Conservation (phyloP, 2,888 invertebrate genomes). For the Calameuta pallipes region DNA sequence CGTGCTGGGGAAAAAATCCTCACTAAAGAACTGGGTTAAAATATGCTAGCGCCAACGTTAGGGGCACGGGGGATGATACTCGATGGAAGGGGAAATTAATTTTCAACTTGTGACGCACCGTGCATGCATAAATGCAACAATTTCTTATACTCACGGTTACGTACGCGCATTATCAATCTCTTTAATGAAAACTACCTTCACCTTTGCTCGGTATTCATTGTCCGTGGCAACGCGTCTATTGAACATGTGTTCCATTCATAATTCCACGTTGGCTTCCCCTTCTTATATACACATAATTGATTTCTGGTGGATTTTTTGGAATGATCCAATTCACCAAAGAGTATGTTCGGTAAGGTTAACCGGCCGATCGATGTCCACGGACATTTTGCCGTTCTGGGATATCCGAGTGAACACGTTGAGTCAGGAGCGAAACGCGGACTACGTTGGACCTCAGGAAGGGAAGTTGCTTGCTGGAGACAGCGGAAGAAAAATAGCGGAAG, state of each 20-base stretch:
- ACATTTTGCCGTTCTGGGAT: constrained; percentile 24
- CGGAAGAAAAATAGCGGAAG: constrained; percentile 73
- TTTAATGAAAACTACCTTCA: background rate
- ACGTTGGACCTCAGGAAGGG: constrained; percentile 45
- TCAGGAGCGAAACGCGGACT: constrained; percentile 16
- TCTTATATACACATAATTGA: background rate
- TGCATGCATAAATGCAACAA: constrained; percentile 60
- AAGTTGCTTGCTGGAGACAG: constrained; percentile 70
- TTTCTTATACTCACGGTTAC: constrained; percentile 35
- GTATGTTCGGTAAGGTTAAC: background rate
- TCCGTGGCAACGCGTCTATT: background rate
- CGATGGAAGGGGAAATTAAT: constrained; percentile 51
- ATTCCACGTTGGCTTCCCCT: background rate
- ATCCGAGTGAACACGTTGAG: constrained; percentile 26
- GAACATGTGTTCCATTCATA: background rate
- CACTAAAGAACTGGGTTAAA: constrained; percentile 60
- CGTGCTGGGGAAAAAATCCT: constrained; percentile 26
- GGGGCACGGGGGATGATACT: constrained; percentile 16
- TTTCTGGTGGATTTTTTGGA: background rate
- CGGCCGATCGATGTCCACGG: constrained; percentile 1
- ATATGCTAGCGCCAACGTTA: constrained; percentile 49
- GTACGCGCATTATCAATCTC: background rate
- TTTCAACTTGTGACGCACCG: constrained; percentile 51
- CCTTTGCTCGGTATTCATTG: background rate
- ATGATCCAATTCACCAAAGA: background rate